A percentile compares a stretch with the other conserved stretches of the same genome.
These are phyloP conservation scores for Diadromus collaris DNA, from an alignment of 2,888 invertebrate species.

Conservation along the genomic window DNA sequence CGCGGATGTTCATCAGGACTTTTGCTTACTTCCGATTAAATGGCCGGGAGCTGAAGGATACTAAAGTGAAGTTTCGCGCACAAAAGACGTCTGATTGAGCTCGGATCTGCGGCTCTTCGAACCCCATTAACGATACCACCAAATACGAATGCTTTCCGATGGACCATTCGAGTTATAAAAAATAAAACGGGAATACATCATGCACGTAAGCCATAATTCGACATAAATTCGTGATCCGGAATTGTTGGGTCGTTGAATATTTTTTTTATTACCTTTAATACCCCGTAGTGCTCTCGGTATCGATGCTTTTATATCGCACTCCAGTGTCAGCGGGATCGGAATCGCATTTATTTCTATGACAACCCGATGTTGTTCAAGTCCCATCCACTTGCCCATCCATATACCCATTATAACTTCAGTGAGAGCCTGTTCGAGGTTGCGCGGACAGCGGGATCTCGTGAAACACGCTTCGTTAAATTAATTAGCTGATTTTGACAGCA, in stretches of 20 bases:
- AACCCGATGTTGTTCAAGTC: background rate
- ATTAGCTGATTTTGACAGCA: slow-evolving; percentile 28
- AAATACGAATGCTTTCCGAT: background rate
- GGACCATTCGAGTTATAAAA: background rate
- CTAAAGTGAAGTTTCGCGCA: background rate
- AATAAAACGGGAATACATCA: background rate
- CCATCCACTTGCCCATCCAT: background rate
- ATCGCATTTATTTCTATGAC: slow-evolving; percentile 4
- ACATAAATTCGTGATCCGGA: background rate
- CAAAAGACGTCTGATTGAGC: background rate
- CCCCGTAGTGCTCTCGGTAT: background rate
- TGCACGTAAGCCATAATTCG: background rate
- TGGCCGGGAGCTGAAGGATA: background rate
- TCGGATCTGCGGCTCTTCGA: background rate
- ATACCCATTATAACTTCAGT: background rate
- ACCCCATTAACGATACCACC: background rate
- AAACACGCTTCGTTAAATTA: slow-evolving; percentile 16
- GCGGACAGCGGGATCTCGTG: background rate
- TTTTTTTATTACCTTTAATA: background rate
- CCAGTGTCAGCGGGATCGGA: background rate
- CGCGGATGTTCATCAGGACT: background rate
- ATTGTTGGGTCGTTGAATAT: background rate
- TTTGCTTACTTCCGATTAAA: background rate
- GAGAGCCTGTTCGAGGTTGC: background rate
- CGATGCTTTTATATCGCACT: background rate